phyloP scores from a whole-genome alignment of 2,113 vertebrate species.

The Catagonus wagneri region DNA sequence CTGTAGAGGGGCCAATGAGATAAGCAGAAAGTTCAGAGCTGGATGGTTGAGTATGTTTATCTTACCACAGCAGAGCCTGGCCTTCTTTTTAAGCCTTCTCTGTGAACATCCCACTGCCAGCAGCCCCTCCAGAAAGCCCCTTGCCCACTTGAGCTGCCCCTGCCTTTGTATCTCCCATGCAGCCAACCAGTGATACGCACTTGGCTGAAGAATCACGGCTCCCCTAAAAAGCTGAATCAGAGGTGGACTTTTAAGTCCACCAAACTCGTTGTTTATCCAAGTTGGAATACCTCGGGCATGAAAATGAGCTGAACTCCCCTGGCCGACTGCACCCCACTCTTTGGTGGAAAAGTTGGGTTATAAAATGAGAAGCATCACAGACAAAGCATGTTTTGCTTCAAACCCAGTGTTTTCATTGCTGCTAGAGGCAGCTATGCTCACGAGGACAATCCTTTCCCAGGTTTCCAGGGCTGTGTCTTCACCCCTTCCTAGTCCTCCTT shows the following conservation, averaged over 20 bases:
- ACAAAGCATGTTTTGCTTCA: constrained; percentile 12
- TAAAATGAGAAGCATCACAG: constrained; percentile 38
- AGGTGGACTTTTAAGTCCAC: neutral
- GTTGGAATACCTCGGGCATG: neutral
- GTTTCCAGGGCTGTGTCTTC: neutral
- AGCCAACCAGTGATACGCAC: neutral
- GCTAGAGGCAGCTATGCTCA: neutral
- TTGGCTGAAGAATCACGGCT: constrained; percentile 6
- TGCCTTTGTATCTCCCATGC: neutral
- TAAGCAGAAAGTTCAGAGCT: neutral
- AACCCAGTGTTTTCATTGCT: neutral
- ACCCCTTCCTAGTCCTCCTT: neutral
- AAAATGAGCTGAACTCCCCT: neutral
- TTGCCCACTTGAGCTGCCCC: neutral
- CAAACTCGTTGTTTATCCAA: neutral
- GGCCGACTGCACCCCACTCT: neutral
- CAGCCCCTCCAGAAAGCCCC: neutral
- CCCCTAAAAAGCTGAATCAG: neutral
- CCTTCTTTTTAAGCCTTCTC: neutral
- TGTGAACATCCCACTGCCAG: neutral
- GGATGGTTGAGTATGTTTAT: neutral
- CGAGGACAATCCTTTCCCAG: neutral
- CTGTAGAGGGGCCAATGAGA: neutral
- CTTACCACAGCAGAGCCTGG: neutral
- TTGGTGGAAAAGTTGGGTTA: neutral